phyloP scores from a whole-genome alignment of 2,113 vertebrate species.

The Dipodomys merriami region DNA sequence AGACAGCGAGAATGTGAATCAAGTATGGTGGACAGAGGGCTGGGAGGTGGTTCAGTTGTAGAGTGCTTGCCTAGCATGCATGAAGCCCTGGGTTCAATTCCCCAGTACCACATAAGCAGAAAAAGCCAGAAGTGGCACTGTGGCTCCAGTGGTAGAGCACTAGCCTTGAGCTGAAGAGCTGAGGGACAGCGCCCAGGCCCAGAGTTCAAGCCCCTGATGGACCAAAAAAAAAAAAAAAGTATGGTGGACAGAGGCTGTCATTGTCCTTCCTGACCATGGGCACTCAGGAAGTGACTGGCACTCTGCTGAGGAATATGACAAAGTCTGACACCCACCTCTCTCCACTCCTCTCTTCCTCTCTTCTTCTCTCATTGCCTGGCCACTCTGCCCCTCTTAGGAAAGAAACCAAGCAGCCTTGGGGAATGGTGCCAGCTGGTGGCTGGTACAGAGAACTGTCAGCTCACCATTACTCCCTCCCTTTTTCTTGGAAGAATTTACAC shows the following conservation, averaged over 20 bases:
- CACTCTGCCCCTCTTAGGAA: background rate
- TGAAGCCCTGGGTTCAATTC: no score
- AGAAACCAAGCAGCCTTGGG: constrained; percentile 12
- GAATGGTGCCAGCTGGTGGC: constrained; percentile 64
- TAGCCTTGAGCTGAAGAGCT: no score
- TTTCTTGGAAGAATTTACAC: background rate
- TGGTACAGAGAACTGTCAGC: constrained; percentile 18
- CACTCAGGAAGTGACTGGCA: background rate
- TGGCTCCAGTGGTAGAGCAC: no score
- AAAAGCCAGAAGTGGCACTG: no score
- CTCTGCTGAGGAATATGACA: background rate
- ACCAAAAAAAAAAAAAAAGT: no score
- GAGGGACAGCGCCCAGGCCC: no score
- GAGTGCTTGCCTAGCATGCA: no score
- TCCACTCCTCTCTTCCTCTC: no score
- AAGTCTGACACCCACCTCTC: background rate
- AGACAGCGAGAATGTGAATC: background rate
- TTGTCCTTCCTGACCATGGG: background rate
- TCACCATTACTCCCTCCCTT: background rate
- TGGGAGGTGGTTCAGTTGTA: no score
- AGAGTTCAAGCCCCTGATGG: no score
- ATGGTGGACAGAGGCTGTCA: accelerated
- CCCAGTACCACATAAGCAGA: no score
- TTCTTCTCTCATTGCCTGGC: background rate
- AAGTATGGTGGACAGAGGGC: no score